A percentile compares a stretch with the other conserved stretches of the same genome.
Evolutionary conservation across 2,888 invertebrate genomes (phyloP).

Genomic region (Stratiomys singularior): DNA sequence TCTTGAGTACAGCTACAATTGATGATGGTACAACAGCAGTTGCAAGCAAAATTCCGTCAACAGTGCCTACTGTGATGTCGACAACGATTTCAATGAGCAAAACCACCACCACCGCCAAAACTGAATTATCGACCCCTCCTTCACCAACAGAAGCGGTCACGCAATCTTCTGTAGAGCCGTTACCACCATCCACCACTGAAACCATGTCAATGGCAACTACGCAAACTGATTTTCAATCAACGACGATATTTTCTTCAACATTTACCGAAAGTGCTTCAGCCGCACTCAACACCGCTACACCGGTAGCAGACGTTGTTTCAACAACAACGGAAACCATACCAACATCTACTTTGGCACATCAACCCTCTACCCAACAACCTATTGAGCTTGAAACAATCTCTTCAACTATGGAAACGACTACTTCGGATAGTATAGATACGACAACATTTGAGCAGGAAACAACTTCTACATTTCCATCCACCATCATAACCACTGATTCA

Average conservation of each 20-base stretch:
- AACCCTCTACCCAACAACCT: not conserved
- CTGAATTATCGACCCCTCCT: not conserved
- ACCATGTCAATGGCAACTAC: slow-evolving; percentile 62
- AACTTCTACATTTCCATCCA: slow-evolving; percentile 24
- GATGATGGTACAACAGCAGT: not conserved
- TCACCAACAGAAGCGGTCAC: slow-evolving; percentile 52
- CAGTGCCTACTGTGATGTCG: not conserved
- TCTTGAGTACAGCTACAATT: not conserved
- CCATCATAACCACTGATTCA: not conserved
- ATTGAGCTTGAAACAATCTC: slow-evolving; percentile 44
- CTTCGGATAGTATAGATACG: not conserved
- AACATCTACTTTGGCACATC: slow-evolving; percentile 4
- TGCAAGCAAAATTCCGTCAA: slow-evolving; percentile 46
- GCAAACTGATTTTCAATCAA: slow-evolving; percentile 53
- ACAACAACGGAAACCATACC: slow-evolving; percentile 24
- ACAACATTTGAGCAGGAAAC: slow-evolving; percentile 49
- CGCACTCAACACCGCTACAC: slow-evolving; percentile 33
- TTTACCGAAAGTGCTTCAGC: slow-evolving; percentile 23
- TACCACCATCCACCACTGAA: slow-evolving; percentile 50
- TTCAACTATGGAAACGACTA: slow-evolving; percentile 33
- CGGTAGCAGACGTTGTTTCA: not conserved
- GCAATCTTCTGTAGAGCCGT: not conserved
- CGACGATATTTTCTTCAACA: not conserved
- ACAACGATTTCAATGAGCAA: not conserved
- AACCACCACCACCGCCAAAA: not conserved